Conservation (phyloP, 2,888 invertebrate genomes). For the Megaustenia siamemsis region DNA sequence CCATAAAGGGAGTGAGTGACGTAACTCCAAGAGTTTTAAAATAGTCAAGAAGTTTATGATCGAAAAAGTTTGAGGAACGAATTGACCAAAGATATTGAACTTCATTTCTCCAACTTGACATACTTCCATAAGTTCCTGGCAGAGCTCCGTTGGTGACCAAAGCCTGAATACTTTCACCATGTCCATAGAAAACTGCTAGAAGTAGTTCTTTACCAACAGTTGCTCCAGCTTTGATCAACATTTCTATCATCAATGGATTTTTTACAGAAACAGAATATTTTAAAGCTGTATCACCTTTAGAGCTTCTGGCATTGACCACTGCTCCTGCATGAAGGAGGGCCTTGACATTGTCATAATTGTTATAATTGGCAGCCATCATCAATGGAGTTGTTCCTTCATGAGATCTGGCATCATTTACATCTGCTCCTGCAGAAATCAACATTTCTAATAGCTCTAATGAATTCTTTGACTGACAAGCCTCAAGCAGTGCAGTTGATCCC, state of each 20-base stretch:
- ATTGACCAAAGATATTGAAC: constrained; percentile 15
- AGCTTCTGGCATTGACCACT: not conserved
- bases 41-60: constrained; percentile 1
- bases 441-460: constrained; percentile 8
- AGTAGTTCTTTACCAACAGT: not conserved
- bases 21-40: not conserved
- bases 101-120: not conserved
- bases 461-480: not conserved
- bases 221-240: not conserved
- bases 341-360: not conserved
- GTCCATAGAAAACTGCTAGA: constrained; percentile 24
- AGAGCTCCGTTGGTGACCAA: not conserved
- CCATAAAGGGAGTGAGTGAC: constrained; percentile 11
- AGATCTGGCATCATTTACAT: not conserved
- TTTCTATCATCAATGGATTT: not conserved
- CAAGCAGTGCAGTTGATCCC: not conserved
- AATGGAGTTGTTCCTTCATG: constrained; percentile 22
- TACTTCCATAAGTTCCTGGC: not conserved
- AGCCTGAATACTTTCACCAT: constrained; percentile 9
- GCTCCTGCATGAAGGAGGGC: constrained; percentile 18
- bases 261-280: constrained; percentile 15
- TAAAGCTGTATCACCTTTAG: constrained; percentile 15
- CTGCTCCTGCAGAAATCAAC: not conserved
- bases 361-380: constrained; percentile 6
- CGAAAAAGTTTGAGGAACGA: not conserved